Percentiles rank a stretch among this genome's conserved stretches.
These are phyloP conservation scores for Hyles lineata DNA, from an alignment of 2,888 invertebrate genomes.

Conservation along the genomic window DNA sequence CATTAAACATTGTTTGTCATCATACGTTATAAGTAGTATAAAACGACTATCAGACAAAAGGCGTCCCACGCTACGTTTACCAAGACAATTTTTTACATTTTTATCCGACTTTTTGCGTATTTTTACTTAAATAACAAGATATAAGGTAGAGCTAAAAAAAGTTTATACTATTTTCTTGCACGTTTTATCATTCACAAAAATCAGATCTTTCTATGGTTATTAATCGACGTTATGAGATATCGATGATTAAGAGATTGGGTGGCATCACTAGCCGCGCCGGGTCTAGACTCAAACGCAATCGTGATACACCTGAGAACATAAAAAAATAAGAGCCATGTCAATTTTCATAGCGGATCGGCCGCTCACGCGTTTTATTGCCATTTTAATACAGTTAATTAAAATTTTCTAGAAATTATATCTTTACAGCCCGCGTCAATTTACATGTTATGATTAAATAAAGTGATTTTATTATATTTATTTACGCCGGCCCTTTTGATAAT, in stretches of 20 bases:
- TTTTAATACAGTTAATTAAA: slow-evolving; percentile 22
- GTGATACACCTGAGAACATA: slow-evolving; percentile 6
- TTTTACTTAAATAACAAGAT: no score
- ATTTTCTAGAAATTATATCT: slow-evolving; percentile 24
- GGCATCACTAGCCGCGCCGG: neutral
- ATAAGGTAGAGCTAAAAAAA: no score
- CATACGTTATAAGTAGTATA: no score
- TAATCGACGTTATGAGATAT: no score
- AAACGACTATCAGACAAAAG: no score
- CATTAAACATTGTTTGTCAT: no score
- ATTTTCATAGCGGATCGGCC: slow-evolving; percentile 16
- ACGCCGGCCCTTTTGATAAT: slow-evolving; percentile 11
- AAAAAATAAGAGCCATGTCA: slow-evolving; percentile 9
- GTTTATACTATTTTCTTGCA: no score
- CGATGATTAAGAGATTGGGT: neutral
- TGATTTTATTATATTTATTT: slow-evolving; percentile 15
- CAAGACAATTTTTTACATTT: no score
- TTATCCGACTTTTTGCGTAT: no score
- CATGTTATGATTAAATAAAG: slow-evolving; percentile 20
- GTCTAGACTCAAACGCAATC: slow-evolving; percentile 1
- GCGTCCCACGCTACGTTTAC: no score
- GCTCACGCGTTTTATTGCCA: slow-evolving; percentile 12
- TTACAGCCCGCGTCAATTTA: slow-evolving; percentile 16
- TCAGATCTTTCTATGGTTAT: no score
- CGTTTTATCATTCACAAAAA: no score